Evolutionary conservation across 2,888 invertebrate species (phyloP), one percentile per base, ranked within the genome.

Genomic region (Chymomyza amoena): DNA sequence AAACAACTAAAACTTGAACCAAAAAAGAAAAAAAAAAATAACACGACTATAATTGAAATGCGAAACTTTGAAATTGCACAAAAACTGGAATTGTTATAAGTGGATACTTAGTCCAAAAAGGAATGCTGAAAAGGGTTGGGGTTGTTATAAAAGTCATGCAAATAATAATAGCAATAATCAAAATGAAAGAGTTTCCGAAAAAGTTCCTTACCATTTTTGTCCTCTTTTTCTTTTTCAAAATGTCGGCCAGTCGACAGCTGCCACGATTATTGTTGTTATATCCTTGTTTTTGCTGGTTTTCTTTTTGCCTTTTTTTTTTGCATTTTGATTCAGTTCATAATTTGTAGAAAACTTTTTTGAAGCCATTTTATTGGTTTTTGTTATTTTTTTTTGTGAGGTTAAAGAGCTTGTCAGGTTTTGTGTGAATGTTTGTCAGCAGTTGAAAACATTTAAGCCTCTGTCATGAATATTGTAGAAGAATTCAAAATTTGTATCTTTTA

Each of bases 151-250:
- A 54, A 16, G 9, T 77, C 71, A 78, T 73, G 74, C 85, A 84
- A 84, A 83, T 86, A 83, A 86, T 84, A 82, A 75, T 70, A 61
- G 70, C 72, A 85, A 77, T 78, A 68, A 74, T 64, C 79, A 56
- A 75, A 86, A 79, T 73, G 73, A 85, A 77, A 70, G 61, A 71
- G 69, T 61, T 61, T 51, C 73, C 57, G 13, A 57, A 73, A 82
- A 83, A 86, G 79, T 78, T 74, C 13, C 66, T 57, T 68, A 66
- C 64, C 61, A 65, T 70, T 69, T 69, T 78, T 68, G 81, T 76
- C 20, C 62, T 68, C 73, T 64, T 78, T 73, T 72, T 68, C 20
- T 59, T 18, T 78, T 83, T 71, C 71, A 77, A 77, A 80, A 70
- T 73, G 81, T 83, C 81, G 86, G 73, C 76, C 69, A 67, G 71